Percentiles rank a stretch among this genome's conserved stretches.
phyloP scores from a whole-genome alignment of 35 echinoderm and acorn worm species.

The Acanthaster planci region DNA sequence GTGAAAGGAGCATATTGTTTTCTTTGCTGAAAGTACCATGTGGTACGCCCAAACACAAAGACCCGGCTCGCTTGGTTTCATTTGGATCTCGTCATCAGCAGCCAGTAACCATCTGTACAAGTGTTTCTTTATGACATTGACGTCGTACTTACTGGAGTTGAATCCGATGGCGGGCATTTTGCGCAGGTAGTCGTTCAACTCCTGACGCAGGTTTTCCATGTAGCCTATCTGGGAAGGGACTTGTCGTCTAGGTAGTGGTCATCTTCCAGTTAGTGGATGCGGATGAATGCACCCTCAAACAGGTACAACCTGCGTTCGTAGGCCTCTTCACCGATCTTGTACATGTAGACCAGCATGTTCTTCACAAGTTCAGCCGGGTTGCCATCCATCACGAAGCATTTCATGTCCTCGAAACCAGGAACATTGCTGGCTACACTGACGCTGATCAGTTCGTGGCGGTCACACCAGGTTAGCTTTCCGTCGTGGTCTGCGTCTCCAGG shows the following conservation, averaged over 20 bases:
- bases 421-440: constrained; percentile 33
- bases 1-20: too few relatives aligned
- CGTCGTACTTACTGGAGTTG: constrained; percentile 54
- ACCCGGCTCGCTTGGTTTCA: constrained; percentile 1
- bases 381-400: constrained; percentile 42
- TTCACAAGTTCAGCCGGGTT: not conserved
- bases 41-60: too few relatives aligned
- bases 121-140: constrained; percentile 49
- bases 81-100: not conserved
- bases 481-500: not conserved
- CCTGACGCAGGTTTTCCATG: not conserved
- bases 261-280: not conserved
- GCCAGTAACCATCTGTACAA: not conserved
- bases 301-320: not conserved
- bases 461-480: not conserved
- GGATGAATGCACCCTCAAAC: not conserved
- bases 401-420: not conserved
- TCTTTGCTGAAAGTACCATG: too few relatives aligned
- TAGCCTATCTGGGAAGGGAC: not conserved
- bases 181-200: constrained; percentile 6
- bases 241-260: not conserved
- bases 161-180: constrained; percentile 54
- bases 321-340: not conserved
- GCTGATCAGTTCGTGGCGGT: constrained; percentile 24
- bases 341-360: not conserved